Evolutionary conservation across 2,888 invertebrate genomes (phyloP).

Genomic region (Cylloceria caligata): DNA sequence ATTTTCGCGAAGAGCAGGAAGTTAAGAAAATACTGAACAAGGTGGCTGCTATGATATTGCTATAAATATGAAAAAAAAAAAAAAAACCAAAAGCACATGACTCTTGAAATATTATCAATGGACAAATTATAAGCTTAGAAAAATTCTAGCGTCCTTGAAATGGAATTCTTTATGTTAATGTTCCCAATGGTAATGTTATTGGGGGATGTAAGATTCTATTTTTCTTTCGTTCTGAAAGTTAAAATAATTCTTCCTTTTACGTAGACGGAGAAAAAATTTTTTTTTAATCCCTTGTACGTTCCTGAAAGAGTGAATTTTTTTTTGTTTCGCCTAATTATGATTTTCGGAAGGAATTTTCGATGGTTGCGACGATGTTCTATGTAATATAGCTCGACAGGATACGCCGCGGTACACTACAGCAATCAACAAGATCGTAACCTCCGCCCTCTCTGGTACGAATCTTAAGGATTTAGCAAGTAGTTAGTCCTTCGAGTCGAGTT

Average conservation of each 20-base stretch:
- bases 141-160: neutral
- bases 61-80: slow-evolving; percentile 43
- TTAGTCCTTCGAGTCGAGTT: slow-evolving; percentile 76
- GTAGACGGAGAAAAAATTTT: no score
- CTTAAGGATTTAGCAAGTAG: slow-evolving; percentile 81
- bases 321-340: slow-evolving; percentile 69
- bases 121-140: neutral
- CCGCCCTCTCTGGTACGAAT: slow-evolving; percentile 71
- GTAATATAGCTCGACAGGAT: slow-evolving; percentile 45
- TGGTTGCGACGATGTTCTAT: slow-evolving; percentile 51
- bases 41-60: slow-evolving; percentile 1
- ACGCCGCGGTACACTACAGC: slow-evolving; percentile 73
- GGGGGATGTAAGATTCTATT: no score
- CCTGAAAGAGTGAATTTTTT: neutral
- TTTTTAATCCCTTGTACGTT: no score
- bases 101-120: slow-evolving; percentile 11
- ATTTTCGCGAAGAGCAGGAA: slow-evolving; percentile 53
- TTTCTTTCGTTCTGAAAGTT: no score
- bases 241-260: no score
- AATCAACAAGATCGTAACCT: slow-evolving; percentile 81
- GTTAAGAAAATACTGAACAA: slow-evolving; percentile 50
- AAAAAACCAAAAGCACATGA: slow-evolving; percentile 20
- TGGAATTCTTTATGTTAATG: neutral
- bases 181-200: neutral
- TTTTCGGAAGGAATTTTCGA: slow-evolving; percentile 72